Base-by-base conservation (phyloP, 2,888 invertebrate genomes). In the Taphrorychus bicolor region DNA sequence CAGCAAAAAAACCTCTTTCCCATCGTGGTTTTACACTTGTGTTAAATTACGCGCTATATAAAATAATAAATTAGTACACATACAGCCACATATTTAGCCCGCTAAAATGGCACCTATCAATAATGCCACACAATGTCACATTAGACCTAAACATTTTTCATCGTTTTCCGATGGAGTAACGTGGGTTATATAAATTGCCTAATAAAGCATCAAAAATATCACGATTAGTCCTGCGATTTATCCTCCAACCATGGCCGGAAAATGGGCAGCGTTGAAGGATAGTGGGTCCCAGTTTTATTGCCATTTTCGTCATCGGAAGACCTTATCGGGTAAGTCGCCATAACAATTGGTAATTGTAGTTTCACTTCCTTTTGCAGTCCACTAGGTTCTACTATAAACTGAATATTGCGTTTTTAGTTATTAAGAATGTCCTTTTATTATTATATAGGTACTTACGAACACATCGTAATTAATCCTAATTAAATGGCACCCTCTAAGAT, bases 391-490 rank as follows among this genome's bases (percentile, higher is more conserved):
- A 96, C 91, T 75, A 94, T 91, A 81, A 96, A 95, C 94, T 94
- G 16, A 59, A 17, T 0, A 11, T 32, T n/a, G n/a, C n/a, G n/a
- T n/a, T n/a, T n/a, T n/a, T n/a, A n/a, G 1, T 32, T 7, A 32
- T 23, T 9, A 1, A 32, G 32, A 32, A 3, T 32, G 7, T 2
- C 3, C 3, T 11, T 1, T 2, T 3, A 32, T 32, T 11, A 19
- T 11, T 19, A 19, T 52, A 0, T 52, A 32, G 11, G 9, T 54
- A 89, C 93, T 91, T 82, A 94, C 94, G 81, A 92, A 95, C 60
- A 96, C 93, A 81, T 96, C 95, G 80, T 97, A 97, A 76, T 93
- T 91, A 76, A 97, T 94, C 80, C 92, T 90, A 77, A 97, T 97
- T 76, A 97, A 88, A 82, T 95, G 95, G 81, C 97, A 97, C 65